These are phyloP conservation scores for Gorsachius magnificus DNA, from an alignment of 2,797 vertebrate species.

Conservation along the genomic window DNA sequence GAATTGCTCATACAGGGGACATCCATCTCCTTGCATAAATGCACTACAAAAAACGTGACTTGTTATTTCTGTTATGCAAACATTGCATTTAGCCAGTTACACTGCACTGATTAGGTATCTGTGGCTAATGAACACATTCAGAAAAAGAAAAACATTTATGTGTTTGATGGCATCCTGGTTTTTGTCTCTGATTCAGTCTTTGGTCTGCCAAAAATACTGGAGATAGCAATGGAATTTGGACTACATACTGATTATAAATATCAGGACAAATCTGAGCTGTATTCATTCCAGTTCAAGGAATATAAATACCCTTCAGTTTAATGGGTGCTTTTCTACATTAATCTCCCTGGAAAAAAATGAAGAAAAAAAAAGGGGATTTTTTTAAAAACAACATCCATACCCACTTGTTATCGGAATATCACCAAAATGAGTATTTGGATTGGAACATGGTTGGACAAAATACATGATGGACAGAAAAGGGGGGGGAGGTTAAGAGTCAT, in stretches of 20 bases:
- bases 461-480: neutral
- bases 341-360: neutral
- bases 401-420: neutral
- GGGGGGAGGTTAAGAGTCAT: neutral
- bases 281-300: neutral
- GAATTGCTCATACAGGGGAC: neutral
- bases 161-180: neutral
- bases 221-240: slow-evolving; percentile 43
- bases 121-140: neutral
- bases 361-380: neutral
- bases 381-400: neutral
- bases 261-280: neutral
- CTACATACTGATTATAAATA: neutral
- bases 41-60: neutral
- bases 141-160: slow-evolving; percentile 4
- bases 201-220: slow-evolving; percentile 29
- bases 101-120: neutral
- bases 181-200: slow-evolving; percentile 5
- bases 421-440: neutral
- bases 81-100: neutral
- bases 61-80: neutral
- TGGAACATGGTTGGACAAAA: neutral
- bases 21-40: neutral
- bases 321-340: neutral
- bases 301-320: neutral